Evolutionary conservation across 1,140 invertebrate genomes (phyloP), one percentile per base, ranked within the genome.

Genomic region (Pseudomyrmex sp.): DNA sequence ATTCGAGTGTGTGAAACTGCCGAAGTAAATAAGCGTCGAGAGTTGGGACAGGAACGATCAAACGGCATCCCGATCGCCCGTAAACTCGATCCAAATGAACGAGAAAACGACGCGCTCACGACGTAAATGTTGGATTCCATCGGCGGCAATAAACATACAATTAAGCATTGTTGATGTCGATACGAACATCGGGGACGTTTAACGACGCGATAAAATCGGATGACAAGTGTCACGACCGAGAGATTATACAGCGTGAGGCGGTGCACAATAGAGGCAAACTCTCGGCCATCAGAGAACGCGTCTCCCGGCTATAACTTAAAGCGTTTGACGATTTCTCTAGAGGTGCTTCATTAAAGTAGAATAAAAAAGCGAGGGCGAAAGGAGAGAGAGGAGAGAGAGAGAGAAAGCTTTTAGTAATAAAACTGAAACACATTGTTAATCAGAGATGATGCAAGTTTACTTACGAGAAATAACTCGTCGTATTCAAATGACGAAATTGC

Each of bases 151-250:
- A 93, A 93, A 92, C 92, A 92, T 58, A 90, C 87, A 91, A 93
- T 93, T 93, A 93, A 92, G 89, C 88, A 88, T 88, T 80, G 77
- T 83, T 89, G 88, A 88, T 90, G 90, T 92, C 92, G 90, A 93
- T 93, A 90, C 77, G 84, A 82, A 72, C 82, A 65, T 69, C 54
- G 5, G 23, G 61, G 50, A 92, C 86, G 84, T 92, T 93, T 93
- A 93, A 93, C 92, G 93, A 93, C 82, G 73, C 88, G 91, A 93
- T 93, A 93, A 93, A 93, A 93, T 90, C 90, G 70, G 87, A 91
- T 91, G 92, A 93, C 92, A 93, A 93, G 92, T 93, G 92, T 93
- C 92, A 93, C 88, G 77, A 52, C 44, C 80, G 72, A 88, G 50
- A 86, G 73, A 89, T 75, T 89, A 35, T 35, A 82, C 68, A 15